Base-by-base conservation (phyloP, 2,888 invertebrate genomes). In the Urechis unicinctus region DNA sequence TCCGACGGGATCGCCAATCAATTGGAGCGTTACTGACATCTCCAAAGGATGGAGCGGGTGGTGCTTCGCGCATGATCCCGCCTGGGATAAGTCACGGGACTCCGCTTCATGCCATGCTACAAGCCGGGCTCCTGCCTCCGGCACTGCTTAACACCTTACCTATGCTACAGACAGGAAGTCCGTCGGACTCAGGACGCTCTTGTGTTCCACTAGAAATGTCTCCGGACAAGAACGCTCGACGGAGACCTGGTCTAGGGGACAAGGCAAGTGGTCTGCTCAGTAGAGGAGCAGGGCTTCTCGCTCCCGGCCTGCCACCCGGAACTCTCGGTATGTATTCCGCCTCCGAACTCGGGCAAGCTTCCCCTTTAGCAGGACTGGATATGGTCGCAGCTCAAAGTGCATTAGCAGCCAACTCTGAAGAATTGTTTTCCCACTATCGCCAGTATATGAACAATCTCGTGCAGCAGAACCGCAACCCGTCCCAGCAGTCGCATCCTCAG, bases 271-370 rank as follows among this genome's bases (percentile, higher is more conserved):
- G 17, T 13, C 36, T 36, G 9, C 9, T 17, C 36, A 36, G 9
- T 9, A 36, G 17, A 36, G 36, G 36, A 9, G 17, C 9, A 17
- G 17, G 17, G 9, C 9, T 9, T 13, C 17, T 17, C 0, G 85
- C 86, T 0, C 68, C 86, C 26, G 80, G 83, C 44, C 71, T 88
- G 55, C 70, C 73, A 1, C 71, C 85, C 61, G 73, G 83, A 17
- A 68, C 72, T 48, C 71, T 85, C 61, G 73, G 83, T n/a, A 68
- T 72, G 48, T 72, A 72, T 61, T 72, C 67, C 44, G 61, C 70
- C 36, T 65, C 72, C 4, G 66, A 68, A 51, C 53, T 67, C 49
- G n/a, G n/a, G n/a, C n/a, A n/a, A n/a, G n/a, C n/a, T n/a, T 60
- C 64, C 42, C 66, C 70, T 28, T 13, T 13, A 28, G 61, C 67